Percentiles rank a stretch among this genome's conserved stretches.
Evolutionary conservation across 2,113 vertebrate species (phyloP).

Genomic region (Gobius niger): DNA sequence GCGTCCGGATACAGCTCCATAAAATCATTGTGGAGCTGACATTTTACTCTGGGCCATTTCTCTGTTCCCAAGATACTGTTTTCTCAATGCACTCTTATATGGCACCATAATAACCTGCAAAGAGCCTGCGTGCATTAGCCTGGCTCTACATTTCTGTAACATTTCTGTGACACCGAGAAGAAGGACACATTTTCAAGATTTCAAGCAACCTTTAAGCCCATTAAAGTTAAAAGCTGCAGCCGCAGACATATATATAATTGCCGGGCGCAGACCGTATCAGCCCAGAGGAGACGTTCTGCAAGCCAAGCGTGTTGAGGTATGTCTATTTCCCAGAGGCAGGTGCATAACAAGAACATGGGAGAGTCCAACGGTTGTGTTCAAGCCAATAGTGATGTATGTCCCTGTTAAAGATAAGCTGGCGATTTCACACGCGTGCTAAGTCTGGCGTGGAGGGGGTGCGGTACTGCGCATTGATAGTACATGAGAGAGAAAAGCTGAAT

Average conservation of each 20-base stretch:
- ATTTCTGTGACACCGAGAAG: not conserved
- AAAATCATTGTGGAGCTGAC: not conserved
- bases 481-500: too few relatives aligned
- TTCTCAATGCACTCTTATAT: not conserved
- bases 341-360: not conserved
- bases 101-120: not conserved
- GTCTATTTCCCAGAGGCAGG: not conserved
- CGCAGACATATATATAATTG: not conserved
- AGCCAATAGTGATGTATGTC: not conserved
- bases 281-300: not conserved
- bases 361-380: not conserved
- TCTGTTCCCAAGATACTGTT: not conserved
- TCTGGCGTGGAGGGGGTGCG: not conserved
- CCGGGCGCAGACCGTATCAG: not conserved
- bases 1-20: not conserved
- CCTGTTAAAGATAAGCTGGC: not conserved
- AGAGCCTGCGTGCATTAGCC: not conserved
- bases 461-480: too few relatives aligned
- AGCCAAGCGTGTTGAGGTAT: not conserved
- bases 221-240: slow-evolving; percentile 2
- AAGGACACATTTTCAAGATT: not conserved
- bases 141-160: not conserved
- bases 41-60: not conserved
- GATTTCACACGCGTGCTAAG: not conserved
- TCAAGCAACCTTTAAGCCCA: slow-evolving; percentile 2